phyloP scores from a whole-genome alignment of 2,888 invertebrate species.

The Cistogaster globosa region DNA sequence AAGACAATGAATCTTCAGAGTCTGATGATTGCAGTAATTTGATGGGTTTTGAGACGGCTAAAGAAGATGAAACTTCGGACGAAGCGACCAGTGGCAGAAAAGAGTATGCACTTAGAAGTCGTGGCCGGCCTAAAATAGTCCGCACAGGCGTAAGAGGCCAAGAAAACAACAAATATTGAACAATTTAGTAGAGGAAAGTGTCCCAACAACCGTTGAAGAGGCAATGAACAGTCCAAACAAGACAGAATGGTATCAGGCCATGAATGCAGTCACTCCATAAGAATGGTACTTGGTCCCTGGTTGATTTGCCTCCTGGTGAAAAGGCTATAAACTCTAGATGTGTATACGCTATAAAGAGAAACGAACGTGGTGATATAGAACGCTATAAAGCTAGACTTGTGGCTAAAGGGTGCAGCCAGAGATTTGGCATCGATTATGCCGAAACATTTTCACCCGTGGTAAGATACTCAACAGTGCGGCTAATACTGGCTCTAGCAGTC shows the following conservation, averaged over 20 bases:
- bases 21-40: too few species aligned
- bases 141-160: constrained; percentile 2
- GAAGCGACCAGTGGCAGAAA: background rate
- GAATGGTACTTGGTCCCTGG: constrained; percentile 21
- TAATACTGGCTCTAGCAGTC: constrained; percentile 48
- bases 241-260: constrained; percentile 13
- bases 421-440: constrained; percentile 23
- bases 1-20: too few species aligned
- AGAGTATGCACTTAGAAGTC: background rate
- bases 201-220: constrained; percentile 10
- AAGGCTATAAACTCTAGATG: background rate
- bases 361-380: constrained; percentile 6
- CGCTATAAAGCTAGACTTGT: constrained; percentile 29
- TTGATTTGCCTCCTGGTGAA: background rate
- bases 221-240: background rate
- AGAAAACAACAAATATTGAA: constrained; percentile 15
- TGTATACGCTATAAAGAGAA: too few species aligned
- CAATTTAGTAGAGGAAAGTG: background rate
- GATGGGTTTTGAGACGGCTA: too few species aligned
- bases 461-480: constrained; percentile 47
- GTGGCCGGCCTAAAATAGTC: too few species aligned
- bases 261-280: background rate
- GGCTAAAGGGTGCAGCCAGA: constrained; percentile 32
- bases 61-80: too few species aligned
- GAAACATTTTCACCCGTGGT: constrained; percentile 49